phyloP scores from a whole-genome alignment of 2,888 invertebrate species.

The Acleris literana region DNA sequence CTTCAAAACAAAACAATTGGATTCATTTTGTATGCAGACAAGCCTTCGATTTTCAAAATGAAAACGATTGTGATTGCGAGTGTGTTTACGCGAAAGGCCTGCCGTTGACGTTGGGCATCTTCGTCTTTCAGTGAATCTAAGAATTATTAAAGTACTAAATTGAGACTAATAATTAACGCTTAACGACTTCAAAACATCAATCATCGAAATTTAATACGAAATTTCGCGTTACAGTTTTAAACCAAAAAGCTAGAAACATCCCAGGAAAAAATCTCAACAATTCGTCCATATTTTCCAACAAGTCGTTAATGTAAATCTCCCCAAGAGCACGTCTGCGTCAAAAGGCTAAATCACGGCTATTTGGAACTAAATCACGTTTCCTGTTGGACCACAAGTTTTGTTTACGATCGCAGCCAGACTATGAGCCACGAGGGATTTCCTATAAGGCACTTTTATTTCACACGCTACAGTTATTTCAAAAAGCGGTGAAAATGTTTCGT shows the following conservation, averaged over 20 bases:
- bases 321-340: conserved; percentile 11
- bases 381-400: conserved; percentile 4
- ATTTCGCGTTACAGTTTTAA: not conserved
- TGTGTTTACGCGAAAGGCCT: no score
- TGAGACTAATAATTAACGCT: no score
- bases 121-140: no score
- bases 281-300: not conserved
- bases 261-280: no score
- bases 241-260: not conserved
- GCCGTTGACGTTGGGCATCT: no score
- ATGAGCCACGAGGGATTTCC: conserved; percentile 4
- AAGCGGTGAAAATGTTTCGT: not conserved
- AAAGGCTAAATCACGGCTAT: conserved; percentile 18
- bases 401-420: conserved; percentile 8
- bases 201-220: no score
- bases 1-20: no score
- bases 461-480: conserved; percentile 1
- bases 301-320: conserved; percentile 1
- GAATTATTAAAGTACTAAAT: no score
- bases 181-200: no score
- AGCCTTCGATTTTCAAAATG: no score
- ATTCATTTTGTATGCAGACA: no score
- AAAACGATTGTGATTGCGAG: no score
- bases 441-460: conserved; percentile 5
- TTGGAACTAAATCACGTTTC: conserved; percentile 4